Base-by-base conservation (phyloP, 2,113 vertebrate genomes). In the Paracanthobrama guichenoti region DNA sequence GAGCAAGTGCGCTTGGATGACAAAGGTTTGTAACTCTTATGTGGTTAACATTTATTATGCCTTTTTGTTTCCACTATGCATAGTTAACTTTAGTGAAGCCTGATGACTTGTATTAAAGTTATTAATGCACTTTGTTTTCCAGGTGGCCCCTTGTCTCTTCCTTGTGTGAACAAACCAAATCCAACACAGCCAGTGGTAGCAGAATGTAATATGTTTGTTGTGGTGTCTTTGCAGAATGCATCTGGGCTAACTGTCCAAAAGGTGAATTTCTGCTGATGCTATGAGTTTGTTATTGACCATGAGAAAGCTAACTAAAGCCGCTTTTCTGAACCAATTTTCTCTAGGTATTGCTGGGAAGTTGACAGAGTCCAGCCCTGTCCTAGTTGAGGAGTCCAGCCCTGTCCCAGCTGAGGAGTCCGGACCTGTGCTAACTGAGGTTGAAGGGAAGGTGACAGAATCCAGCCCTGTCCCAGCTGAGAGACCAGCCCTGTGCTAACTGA, bases 1-100 rank as follows among this genome's bases (percentile, higher is more conserved):
- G 13, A 50, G 11, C 44, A 74, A 50, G 14, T 28, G 1, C 6
- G 5, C 3, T 26, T 48, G 13, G 24, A 8, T 3, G 16, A 0
- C 3, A 16, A 74, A 74, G 71, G 74, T 84, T 48, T 79, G 83
- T 31, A 28, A 3, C 6, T 42, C 53, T 22, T 55, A 46, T 42
- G 48, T 28, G 24, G 16, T 46, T 5, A 20, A 24, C 9, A 26
- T 35, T n/a, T n/a, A n/a, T 35, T 31, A 12, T 24, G 24, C 0
- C 11, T 24, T 2, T 24, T 60, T 60, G 3, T 60, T 12, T 60
- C 0, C 2, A 31, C 13, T 7, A 3, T 31, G 12, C 39, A 39
- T 62, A 12, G 13, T 66, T 26, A 66, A 24, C 4, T n/a, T 16
- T 31, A 12, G 3, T 60, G 62, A 66, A 4, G 24, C 22, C 22